Base-by-base conservation (phyloP, 2,797 vertebrate genomes). In the Otolemur crassicaudatus region DNA sequence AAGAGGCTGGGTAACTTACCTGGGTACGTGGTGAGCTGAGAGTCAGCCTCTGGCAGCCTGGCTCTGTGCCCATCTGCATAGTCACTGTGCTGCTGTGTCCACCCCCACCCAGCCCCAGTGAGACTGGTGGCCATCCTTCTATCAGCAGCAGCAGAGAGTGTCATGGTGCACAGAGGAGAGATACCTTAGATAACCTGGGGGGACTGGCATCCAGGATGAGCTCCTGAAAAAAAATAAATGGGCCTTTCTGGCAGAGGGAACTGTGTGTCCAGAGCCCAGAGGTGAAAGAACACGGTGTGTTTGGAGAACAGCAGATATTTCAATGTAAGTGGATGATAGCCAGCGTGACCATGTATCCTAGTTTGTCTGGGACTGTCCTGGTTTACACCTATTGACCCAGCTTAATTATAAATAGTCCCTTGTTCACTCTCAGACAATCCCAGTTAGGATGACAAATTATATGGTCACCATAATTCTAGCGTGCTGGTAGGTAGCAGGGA, bases 361-460 rank as follows among this genome's bases (percentile, higher is more conserved):
- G 7, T 19, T 34, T 94, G 43, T 86, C 65, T 79, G 82, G 56
- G 53, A 34, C 83, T 77, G 79, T 63, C 94, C 94, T 87, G 46
- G 40, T 81, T 93, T 81, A 65, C 56, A 87, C 31, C 77, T 69
- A 0, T 60, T 46, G 87, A 84, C 85, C 43, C 80, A 93, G 87
- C 87, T 85, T 60, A 67, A 65, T 95, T 96, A 84, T 84, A 94
- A 96, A 94, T 58, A 89, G 56, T 73, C 61, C 25, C 82, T 40
- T 65, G 37, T 76, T 91, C 25, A 23, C 31, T 72, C 65, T 75
- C 87, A 83, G 70, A 91, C 16, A 25, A 56, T 85, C 56, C 81
- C 67, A 58, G 60, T 77, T 80, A 93, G 40, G 43, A 56, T 27
- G 29, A 94, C 65, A 40, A 94, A 89, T 84, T 85, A 58, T 61